Evolutionary conservation across 2,888 invertebrate species (phyloP).

Genomic region (Agrilus mali): DNA sequence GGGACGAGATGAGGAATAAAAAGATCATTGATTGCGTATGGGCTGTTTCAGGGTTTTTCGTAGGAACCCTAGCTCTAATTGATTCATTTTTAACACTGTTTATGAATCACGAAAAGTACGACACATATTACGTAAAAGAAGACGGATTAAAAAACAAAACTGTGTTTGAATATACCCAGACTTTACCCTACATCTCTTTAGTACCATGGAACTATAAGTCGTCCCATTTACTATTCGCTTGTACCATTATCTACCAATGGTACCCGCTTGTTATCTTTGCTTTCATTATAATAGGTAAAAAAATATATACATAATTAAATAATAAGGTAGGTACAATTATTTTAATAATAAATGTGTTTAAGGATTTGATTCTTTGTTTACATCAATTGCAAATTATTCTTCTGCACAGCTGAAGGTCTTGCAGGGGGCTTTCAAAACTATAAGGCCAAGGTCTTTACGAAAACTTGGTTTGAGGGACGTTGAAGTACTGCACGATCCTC

Average conservation of each 20-base stretch:
- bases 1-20: conserved; percentile 14
- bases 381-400: conserved; percentile 11
- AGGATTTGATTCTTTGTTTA: conserved; percentile 14
- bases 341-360: background rate
- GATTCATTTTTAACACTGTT: conserved; percentile 5
- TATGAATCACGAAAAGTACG: background rate
- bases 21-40: conserved; percentile 7
- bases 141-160: conserved; percentile 1
- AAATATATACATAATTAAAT: too few relatives aligned
- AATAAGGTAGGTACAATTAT: background rate
- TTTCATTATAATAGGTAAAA: conserved; percentile 14
- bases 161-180: conserved; percentile 1
- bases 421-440: conserved; percentile 12
- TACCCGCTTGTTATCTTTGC: conserved; percentile 12
- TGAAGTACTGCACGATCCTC: conserved; percentile 1
- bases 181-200: conserved; percentile 13
- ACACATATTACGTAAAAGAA: too few relatives aligned
- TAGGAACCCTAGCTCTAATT: conserved; percentile 6
- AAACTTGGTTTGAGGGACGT: conserved; percentile 3
- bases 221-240: conserved; percentile 8
- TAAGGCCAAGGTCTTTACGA: conserved; percentile 6
- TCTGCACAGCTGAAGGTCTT: conserved; percentile 13
- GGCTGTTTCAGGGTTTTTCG: conserved; percentile 5
- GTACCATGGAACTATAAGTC: conserved; percentile 13
- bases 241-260: conserved; percentile 13